A percentile compares a stretch with the other conserved stretches of the same genome.
These are phyloP conservation scores for Melanargia galathea DNA, from an alignment of 2,888 invertebrate genomes.

Conservation along the genomic window DNA sequence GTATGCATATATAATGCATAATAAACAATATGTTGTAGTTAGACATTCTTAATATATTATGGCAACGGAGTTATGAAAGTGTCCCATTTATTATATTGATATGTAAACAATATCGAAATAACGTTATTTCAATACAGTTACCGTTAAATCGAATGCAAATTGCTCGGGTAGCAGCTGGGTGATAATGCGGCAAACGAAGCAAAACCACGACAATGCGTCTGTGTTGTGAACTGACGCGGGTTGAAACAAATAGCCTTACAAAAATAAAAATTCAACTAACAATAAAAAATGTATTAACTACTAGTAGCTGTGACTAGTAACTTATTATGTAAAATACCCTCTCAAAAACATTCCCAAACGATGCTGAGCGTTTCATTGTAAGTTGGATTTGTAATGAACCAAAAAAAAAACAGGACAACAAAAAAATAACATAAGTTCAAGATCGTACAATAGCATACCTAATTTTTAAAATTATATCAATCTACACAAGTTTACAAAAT, in stretches of 20 bases:
- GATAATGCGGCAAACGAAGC: slow-evolving; percentile 59
- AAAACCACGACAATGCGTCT: slow-evolving; percentile 23
- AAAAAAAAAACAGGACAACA: too few species aligned
- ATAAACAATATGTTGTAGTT: neutral
- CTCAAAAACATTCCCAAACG: too few species aligned
- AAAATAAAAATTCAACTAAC: neutral
- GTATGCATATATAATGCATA: neutral
- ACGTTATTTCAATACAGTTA: slow-evolving; percentile 54
- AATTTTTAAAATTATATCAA: too few species aligned
- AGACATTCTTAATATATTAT: neutral
- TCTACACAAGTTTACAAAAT: too few species aligned
- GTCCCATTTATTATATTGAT: slow-evolving; percentile 9
- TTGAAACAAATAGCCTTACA: neutral
- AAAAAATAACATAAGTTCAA: too few species aligned
- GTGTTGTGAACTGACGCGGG: slow-evolving; percentile 22
- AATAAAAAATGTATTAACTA: too few species aligned
- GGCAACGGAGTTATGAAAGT: neutral
- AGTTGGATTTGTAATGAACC: too few species aligned
- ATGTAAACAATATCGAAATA: slow-evolving; percentile 48
- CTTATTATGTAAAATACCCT: too few species aligned
- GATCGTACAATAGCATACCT: too few species aligned
- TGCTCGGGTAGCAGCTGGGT: slow-evolving; percentile 42
- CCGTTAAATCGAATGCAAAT: slow-evolving; percentile 69
- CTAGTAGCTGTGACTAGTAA: too few species aligned
- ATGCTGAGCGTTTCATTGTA: too few species aligned